Evolutionary conservation across 2,797 vertebrate genomes (phyloP), one percentile per base, ranked within the genome.

Genomic region (Mionectes olivaceus): DNA sequence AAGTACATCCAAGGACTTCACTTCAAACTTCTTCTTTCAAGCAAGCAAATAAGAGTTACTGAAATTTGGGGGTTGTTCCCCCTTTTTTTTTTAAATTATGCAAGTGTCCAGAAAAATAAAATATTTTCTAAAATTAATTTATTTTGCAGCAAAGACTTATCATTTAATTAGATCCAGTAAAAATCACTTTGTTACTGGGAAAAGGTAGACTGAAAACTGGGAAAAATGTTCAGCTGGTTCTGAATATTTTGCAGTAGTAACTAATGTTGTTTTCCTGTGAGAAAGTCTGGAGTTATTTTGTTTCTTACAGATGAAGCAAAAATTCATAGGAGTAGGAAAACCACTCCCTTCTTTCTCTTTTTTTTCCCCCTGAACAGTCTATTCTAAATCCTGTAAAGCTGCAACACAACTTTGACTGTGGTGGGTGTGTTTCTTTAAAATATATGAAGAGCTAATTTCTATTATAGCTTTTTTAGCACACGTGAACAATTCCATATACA

Each of bases 41-140:
- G 19, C 9, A 55, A 89, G 59, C 5, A 70, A 63, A 33, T 35
- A 41, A 11, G 2, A 94, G 14, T 32, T 13, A 50, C 4, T 61
- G 16, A 18, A 87, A 76, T 57, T 13, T 33, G 3, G 0, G 7
- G 1, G 3, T 2, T 44, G 21, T 1, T 52, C 46, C 41, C 15
- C 22, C 14, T 32, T 9, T 16, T 43, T 49, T 30, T 10, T 17
- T 24, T 13, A 3, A 64, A 37, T 55, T 43, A 63, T 6, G 5
- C 4, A 5, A 50, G 22, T 11, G 1, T 64, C 15, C 39, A 68
- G 13, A 74, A 44, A 4, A 90, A 76, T 11, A 61, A 85, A 63
- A 63, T 12, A 1, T 6, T 83, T 89, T 75, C 39, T 44, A 75
- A 68, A 47, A 68, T 16, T 64, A 41, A 35, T 44, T 39, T 52